These are phyloP conservation scores for Oreochromis mossambicus DNA, from an alignment of 2,797 vertebrate species.

Conservation along the genomic window DNA sequence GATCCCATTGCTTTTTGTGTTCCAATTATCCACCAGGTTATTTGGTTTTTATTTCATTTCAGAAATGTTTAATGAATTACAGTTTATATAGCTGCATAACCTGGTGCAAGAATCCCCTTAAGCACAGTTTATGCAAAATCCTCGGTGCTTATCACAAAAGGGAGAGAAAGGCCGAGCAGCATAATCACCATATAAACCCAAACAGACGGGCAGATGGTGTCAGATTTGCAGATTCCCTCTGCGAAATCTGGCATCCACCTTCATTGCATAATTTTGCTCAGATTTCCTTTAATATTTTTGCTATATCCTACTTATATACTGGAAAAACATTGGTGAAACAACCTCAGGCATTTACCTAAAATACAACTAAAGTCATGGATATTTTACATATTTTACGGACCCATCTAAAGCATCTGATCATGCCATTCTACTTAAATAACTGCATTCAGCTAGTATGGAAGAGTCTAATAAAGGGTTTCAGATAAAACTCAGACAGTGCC, in stretches of 20 bases:
- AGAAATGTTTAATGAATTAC: neutral
- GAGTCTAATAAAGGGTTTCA: neutral
- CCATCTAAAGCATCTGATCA: rapidly evolving
- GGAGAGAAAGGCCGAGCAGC: neutral
- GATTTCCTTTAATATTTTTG: neutral
- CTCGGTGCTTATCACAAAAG: neutral
- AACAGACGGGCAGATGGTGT: slow-evolving; percentile 24
- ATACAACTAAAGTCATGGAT: neutral
- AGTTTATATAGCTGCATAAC: neutral
- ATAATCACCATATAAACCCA: slow-evolving; percentile 16
- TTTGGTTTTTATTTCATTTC: neutral
- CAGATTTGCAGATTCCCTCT: slow-evolving; percentile 3
- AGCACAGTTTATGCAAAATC: neutral
- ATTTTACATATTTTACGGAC: neutral
- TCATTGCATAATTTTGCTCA: neutral
- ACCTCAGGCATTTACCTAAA: neutral
- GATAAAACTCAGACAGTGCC: neutral
- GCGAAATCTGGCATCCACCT: slow-evolving; percentile 9
- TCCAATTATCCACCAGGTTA: neutral
- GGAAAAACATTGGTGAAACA: neutral
- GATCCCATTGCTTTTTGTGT: neutral
- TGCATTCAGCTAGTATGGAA: neutral
- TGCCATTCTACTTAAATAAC: neutral
- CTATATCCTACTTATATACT: neutral
- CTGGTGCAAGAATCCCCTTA: neutral